A percentile compares a stretch with the other conserved stretches of the same genome.
These are phyloP conservation scores for Pteropus alecto DNA, from an alignment of 2,113 vertebrate species.

Conservation along the genomic window DNA sequence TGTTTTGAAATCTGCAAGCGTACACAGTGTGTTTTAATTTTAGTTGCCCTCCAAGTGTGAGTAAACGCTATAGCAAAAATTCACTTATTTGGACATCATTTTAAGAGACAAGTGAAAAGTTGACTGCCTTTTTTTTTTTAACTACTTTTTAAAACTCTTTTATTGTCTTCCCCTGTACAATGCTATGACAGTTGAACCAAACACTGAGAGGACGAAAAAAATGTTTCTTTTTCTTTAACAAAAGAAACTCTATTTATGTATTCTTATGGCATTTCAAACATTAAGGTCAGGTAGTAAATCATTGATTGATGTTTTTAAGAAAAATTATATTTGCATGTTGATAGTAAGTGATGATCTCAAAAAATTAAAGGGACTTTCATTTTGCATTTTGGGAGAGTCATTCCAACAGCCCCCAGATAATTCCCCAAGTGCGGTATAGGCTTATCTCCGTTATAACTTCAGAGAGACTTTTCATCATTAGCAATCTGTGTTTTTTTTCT, in stretches of 20 bases:
- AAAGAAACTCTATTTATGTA: background rate
- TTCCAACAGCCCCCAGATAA: background rate
- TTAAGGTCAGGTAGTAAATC: background rate
- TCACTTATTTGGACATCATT: background rate
- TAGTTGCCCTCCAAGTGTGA: background rate
- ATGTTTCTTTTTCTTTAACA: background rate
- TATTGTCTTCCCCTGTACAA: background rate
- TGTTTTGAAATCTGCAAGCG: background rate
- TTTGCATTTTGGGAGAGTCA: background rate
- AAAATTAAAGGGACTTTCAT: background rate
- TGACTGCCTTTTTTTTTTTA: background rate
- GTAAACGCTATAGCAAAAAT: background rate
- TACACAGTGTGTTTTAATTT: background rate
- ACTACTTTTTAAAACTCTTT: background rate
- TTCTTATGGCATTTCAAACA: background rate
- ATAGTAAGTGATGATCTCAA: background rate
- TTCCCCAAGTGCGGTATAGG: background rate
- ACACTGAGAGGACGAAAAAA: background rate
- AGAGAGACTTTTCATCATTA: constrained; percentile 44
- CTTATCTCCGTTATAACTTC: background rate
- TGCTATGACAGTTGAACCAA: background rate
- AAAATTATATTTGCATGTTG: background rate
- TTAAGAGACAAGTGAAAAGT: background rate
- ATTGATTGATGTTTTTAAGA: background rate
- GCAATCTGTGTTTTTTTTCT: background rate